Conservation (phyloP, 2,113 vertebrate genomes). For the Stomatorhinus ivindoensis region DNA sequence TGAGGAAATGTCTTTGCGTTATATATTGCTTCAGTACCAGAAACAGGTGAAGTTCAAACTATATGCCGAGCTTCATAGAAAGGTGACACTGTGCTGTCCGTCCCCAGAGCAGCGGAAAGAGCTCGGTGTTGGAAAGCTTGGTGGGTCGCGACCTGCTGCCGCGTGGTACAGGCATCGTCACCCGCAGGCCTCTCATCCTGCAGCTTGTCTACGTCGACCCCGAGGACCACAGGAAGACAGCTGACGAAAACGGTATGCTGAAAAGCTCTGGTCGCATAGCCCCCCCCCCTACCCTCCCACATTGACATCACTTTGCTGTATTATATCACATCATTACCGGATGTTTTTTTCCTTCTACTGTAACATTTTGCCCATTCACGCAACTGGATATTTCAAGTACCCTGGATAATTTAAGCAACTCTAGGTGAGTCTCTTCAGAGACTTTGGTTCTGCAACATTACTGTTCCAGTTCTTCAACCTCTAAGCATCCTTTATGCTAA, state of each 20-base stretch:
- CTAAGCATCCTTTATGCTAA: not conserved
- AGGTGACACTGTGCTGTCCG: not conserved
- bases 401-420: not conserved
- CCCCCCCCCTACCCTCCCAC: not conserved
- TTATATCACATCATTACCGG: not conserved
- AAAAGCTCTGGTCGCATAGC: not conserved
- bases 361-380: not conserved
- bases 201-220: slow-evolving; percentile 86
- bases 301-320: not conserved
- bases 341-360: not conserved
- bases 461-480: not conserved
- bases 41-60: not conserved
- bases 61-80: not conserved
- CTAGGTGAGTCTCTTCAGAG: not conserved
- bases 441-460: not conserved
- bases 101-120: slow-evolving; percentile 95
- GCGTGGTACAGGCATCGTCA: slow-evolving; percentile 92
- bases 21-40: not conserved
- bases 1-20: not conserved
- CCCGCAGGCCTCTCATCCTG: slow-evolving; percentile 88
- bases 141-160: slow-evolving; percentile 90
- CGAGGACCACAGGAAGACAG: slow-evolving; percentile 82
- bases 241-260: slow-evolving; percentile 85
- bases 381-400: not conserved
- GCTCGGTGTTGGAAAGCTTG: slow-evolving; percentile 93